Base-by-base conservation (phyloP, 1,140 invertebrate genomes). In the Augochlora pura region DNA sequence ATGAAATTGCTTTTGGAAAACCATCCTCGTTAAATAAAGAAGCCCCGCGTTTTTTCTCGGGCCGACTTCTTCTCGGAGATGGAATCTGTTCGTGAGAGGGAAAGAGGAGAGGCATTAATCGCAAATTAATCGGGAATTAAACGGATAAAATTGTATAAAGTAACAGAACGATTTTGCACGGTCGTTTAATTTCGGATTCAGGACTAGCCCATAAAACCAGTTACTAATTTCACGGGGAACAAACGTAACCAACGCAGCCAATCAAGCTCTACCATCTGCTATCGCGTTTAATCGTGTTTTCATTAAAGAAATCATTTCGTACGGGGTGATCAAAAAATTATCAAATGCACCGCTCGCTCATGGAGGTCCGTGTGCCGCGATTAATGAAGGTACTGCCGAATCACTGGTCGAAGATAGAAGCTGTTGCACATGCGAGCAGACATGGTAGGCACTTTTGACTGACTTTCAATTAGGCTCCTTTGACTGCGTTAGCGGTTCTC, bases 301-400 rank as follows among this genome's bases (percentile, higher is more conserved):
- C 85, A 88, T 88, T 88, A 87, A 88, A 73, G 83, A 67, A 87
- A 88, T 87, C 73, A 85, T 88, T 88, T 87, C 82, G 68, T 70
- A 78, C 54, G 23, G 83, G 79, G 52, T 73, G 87, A 75, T 76
- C 80, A 79, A 57, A 80, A 77, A 85, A 68, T 86, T 76, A 84
- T 87, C 84, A 88, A 86, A 87, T 87, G 77, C 69, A 80, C 84
- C 84, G 84, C 78, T 62, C 57, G 60, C 63, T 42, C 25, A 38
- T 69, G 86, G 84, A 80, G 82, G 84, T 78, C 84, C 82, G 72
- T 84, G 72, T 86, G 78, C 84, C 75, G 81, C 84, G 84, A 87
- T 88, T 88, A 88, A 88, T 84, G 87, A 86, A 88, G 87, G 76
- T 82, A 86, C 72, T 75, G 86, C 75, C 76, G 78, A 86, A 87